Evolutionary conservation across 2,888 invertebrate genomes (phyloP), one percentile per base, ranked within the genome.

Genomic region (Cabera pusaria): DNA sequence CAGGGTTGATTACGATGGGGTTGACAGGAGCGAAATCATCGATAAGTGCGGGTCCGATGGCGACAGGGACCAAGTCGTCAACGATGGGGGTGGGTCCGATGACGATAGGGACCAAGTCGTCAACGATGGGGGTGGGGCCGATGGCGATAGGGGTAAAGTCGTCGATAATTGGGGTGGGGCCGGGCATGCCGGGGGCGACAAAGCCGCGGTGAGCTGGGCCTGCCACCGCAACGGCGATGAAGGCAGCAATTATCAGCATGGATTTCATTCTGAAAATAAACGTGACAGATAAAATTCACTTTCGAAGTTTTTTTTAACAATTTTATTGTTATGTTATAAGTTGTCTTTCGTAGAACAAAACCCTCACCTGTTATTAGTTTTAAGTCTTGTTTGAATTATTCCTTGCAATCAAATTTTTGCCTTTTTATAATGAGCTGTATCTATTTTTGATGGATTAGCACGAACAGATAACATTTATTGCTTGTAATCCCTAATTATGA

Each of bases 161-260:
- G 17, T 45, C 52, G 2, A 55, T 3, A 3, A 58, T 3, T 10
- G 49, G 48, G 16, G 49, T 49, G 16, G 49, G 50, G 17, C 49
- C 50, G 8, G 49, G 39, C 3, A 31, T 24, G 22, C 48, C 52
- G 25, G 57, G 58, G 19, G 16, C 7, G 9, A 54, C 40, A 28
- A 51, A 34, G 22, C 36, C 43, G 9, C 46, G 44, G 32, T 56
- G 49, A 20, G 49, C 17, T 18, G 70, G 70, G 51, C 57, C 52
- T 20, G 67, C 70, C 2, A 62, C 42, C 23, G 65, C 67, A 53
- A 70, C 44, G 16, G 63, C 60, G 48, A 71, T 47, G 33, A 60
- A 37, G 28, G 63, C 51, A 29, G 68, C 65, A 26, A 63, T 56
- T 27, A 69, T 54, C 35, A 71, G 43, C 52, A 71, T 52, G 41